A percentile compares a stretch with the other conserved stretches of the same genome.
These are phyloP conservation scores for Xanthorhoe spadicearia DNA, from an alignment of 2,888 invertebrate species.

Conservation along the genomic window DNA sequence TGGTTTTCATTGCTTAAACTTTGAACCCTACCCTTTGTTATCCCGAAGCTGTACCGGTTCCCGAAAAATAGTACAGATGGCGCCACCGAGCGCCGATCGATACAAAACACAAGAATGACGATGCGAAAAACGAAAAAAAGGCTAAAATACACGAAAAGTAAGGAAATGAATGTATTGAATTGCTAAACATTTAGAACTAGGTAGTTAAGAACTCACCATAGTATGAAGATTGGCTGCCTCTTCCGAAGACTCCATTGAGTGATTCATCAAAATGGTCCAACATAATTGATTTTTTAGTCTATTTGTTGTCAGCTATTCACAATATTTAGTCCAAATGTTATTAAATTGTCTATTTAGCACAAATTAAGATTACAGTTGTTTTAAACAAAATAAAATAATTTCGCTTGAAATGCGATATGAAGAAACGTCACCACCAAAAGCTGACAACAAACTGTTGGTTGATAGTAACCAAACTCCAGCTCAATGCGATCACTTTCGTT, in stretches of 20 bases:
- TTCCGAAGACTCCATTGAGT: slow-evolving; percentile 4
- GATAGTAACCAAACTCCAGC: slow-evolving; percentile 73
- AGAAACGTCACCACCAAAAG: slow-evolving; percentile 60
- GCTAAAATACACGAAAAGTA: slow-evolving; percentile 2
- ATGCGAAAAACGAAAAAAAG: slow-evolving; percentile 7
- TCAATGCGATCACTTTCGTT: slow-evolving; percentile 74
- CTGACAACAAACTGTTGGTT: slow-evolving; percentile 76
- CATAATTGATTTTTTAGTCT: slow-evolving; percentile 7
- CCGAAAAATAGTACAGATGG: slow-evolving; percentile 40
- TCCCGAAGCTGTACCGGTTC: slow-evolving; percentile 21
- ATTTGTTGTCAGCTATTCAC: slow-evolving; percentile 8
- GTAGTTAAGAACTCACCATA: slow-evolving; percentile 22
- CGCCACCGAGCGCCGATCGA: slow-evolving; percentile 29
- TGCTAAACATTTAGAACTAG: slow-evolving; percentile 1
- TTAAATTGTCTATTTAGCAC: slow-evolving; percentile 11
- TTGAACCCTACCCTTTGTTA: slow-evolving; percentile 12
- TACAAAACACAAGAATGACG: slow-evolving; percentile 25
- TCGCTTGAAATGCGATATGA: slow-evolving; percentile 21
- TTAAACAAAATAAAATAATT: slow-evolving; percentile 4
- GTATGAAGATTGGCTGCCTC: background rate
- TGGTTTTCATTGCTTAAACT: slow-evolving; percentile 18
- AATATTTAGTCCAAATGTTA: slow-evolving; percentile 1
- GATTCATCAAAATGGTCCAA: slow-evolving; percentile 11
- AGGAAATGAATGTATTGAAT: background rate
- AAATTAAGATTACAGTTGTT: background rate